A percentile compares a stretch with the other conserved stretches of the same genome.
Evolutionary conservation across 2,113 vertebrate species (phyloP).

Genomic region (Varanus komodoensis): DNA sequence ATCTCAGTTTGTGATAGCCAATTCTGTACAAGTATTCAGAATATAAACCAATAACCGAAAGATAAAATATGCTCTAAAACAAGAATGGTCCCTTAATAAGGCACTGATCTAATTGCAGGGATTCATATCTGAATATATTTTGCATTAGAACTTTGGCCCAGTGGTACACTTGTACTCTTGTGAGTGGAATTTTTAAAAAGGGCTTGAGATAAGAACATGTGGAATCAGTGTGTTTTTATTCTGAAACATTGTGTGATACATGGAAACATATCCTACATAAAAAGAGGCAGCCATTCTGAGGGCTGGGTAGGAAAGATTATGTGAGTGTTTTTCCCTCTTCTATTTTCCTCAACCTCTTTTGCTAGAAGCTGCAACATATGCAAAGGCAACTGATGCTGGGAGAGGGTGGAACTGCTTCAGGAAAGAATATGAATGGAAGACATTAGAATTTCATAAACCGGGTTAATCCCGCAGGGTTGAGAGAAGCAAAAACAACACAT

Average conservation of each 20-base stretch:
- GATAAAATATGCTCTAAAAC: constrained; percentile 62
- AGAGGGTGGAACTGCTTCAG: constrained; percentile 52
- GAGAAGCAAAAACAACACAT: constrained; percentile 72
- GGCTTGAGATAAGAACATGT: constrained; percentile 1
- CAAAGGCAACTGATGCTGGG: constrained; percentile 49
- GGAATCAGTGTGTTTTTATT: background rate
- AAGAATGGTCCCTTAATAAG: constrained; percentile 48
- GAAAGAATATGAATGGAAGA: constrained; percentile 58
- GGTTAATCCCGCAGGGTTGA: constrained; percentile 74
- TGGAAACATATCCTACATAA: constrained; percentile 25
- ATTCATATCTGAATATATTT: constrained; percentile 59
- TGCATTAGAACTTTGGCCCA: constrained; percentile 58
- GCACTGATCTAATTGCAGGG: constrained; percentile 52
- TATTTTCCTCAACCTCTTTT: constrained; percentile 29
- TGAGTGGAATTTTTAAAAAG: constrained; percentile 24
- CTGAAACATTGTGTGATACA: constrained; percentile 20
- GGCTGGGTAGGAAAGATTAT: background rate
- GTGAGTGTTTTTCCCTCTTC: background rate
- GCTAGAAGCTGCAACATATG: constrained; percentile 46
- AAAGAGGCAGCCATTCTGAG: constrained; percentile 9
- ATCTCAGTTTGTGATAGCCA: constrained; percentile 59
- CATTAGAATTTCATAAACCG: constrained; percentile 78
- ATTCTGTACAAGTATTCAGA: constrained; percentile 57
- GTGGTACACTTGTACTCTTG: constrained; percentile 35
- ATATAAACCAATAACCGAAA: constrained; percentile 56